Evolutionary conservation across 2,113 vertebrate genomes (phyloP), one percentile per base, ranked within the genome.

Genomic region (Microcebus griseorufus): DNA sequence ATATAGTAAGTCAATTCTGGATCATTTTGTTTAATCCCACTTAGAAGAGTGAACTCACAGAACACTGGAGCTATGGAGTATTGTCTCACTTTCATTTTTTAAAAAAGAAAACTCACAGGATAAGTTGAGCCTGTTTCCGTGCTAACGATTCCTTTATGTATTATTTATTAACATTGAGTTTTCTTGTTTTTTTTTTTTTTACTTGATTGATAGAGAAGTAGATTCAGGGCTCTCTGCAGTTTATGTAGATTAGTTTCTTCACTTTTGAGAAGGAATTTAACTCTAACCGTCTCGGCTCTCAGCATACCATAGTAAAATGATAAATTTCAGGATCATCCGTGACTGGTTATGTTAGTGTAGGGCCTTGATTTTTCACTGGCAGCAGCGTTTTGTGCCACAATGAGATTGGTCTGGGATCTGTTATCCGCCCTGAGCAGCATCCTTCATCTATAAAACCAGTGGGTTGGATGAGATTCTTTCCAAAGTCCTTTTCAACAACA

Each of bases 1-100:
- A 93, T 97, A 89, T 16, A 94, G 90, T 93, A 96, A 97, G 94
- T 98, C 88, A 96, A 88, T 87, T 93, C 67, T n/a, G 79, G 94
- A 89, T 96, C 78, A 96, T 98, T 95, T 67, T 78, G 58, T 96
- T 98, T 96, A 97, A 98, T 97, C 91, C 96, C 75, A 34, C 75
- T 97, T 97, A 90, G 81, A 89, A 97, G 97, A 94, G 90, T 88
- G 86, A 97, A 92, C 67, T 95, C 89, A 94, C 45, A 82, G 95
- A 96, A 93, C 91, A 96, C 67, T 60, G 60, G 92, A 79, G 93
- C 94, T 48, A 22, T 92, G 96, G 88, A 91, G 86, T 82, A 92
- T 82, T 96, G 94, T 94, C 83, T 45, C 60, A 67, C 86, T 94
- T 95, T 96, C 80, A 87, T 90, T 94, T 97, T 94, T 88, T 96